Base-by-base conservation (phyloP, 2,113 vertebrate species). In the Malurus melanocephalus region DNA sequence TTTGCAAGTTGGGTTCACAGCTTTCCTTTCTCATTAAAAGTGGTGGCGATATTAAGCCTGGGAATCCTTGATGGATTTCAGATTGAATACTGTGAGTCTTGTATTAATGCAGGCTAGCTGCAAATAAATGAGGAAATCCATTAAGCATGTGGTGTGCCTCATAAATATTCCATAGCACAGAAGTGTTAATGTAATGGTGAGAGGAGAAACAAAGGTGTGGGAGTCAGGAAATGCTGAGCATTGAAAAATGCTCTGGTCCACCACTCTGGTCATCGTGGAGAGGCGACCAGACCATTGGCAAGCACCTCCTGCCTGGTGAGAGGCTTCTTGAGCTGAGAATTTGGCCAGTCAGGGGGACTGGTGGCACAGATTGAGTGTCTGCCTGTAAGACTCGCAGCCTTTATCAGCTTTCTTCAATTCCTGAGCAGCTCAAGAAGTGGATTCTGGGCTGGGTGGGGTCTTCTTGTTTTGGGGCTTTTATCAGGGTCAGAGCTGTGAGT, bases 111-210 rank as follows among this genome's bases (percentile, higher is more conserved):
- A 61, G 55, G 38, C 74, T 90, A 86, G 48, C 84, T 92, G 77
- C 66, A 85, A 85, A 90, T 64, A 40, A 85, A 82, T 73, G 77
- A 92, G 60, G 80, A 94, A 94, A 94, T 65, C 88, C 86, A 94
- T 95, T 93, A 91, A 79, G 80, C 45, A 14, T 77, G 85, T 52
- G 81, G 72, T 52, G 42, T 45, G 67, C 80, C 59, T 88, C 90
- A 94, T 94, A 93, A 96, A 90, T 96, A 87, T 94, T 90, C 94
- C 60, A 85, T 82, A 93, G 59, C 35, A 46, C 42, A 60, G 1
- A 88, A 93, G 80, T 77, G 83, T 90, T 88, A 90, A 61, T 88
- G 90, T 87, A 49, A 51, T 16, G 30, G 69, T 79, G 62, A 81
- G 51, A 88, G 62, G 42, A 83, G 87, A 84, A 86, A 26, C 28